Base-by-base conservation (phyloP, 2,113 vertebrate species). In the Paralichthys olivaceus region DNA sequence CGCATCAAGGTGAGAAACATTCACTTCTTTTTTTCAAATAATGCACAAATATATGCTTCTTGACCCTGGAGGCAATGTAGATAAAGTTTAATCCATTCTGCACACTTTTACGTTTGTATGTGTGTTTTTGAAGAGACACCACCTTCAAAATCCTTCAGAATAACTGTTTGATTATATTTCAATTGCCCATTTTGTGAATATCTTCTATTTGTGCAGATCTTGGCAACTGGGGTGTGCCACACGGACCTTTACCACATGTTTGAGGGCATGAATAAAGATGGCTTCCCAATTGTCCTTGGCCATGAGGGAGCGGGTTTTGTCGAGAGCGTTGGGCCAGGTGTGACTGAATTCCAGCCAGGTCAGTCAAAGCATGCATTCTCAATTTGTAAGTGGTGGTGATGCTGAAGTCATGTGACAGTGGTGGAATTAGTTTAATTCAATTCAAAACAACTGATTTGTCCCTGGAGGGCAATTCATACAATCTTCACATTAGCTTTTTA, bases 291-390 rank as follows among this genome's bases (percentile, higher is more conserved):
- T 1, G 94, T 97, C 14, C 94, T 95, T 4, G 96, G 96, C 4
- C 96, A 97, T 0, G 96, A 97, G 88, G 96, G 92, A 45, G 95
- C 94, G 3, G 96, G 96, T 2, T 91, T 96, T 5, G 95, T 97
- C 49, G 96, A 97, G 85, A 97, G 96, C 0, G 17, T 95, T 3
- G 96, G 96, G 12, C 87, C 93, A 12, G 95, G 95, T 78, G 95
- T 97, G 74, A 95, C 94, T 0, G 92, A 93, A 22, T 90, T 96
- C 73, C 94, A 95, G 72, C 93, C 94, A 90, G 96, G 96, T 87
- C 40, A 15, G 72, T 77, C 13, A 26, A 63, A 43, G 23, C 29
- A 45, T 11, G 22, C 1, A 7, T 9, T 9, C 1, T 6, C 29
- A 29, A 61, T 1, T 4, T 64, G 1, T 2, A 3, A 0, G n/a